phyloP scores from a whole-genome alignment of 2,888 invertebrate genomes.

The Dicyrtomina minuta region DNA sequence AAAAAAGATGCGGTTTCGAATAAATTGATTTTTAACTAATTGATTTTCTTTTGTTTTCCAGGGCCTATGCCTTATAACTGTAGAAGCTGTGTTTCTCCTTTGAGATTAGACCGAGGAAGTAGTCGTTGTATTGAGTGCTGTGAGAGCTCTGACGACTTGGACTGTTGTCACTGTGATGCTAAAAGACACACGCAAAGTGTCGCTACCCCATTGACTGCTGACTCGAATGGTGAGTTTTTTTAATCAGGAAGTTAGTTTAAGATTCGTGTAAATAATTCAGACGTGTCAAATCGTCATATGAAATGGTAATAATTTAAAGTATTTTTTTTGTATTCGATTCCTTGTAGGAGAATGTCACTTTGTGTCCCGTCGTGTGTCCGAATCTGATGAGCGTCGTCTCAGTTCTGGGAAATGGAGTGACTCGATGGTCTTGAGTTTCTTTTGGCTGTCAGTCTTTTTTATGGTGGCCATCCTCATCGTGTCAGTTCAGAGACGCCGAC shows the following conservation, averaged over 20 bases:
- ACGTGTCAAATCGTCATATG: neutral
- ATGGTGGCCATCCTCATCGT: constrained; percentile 42
- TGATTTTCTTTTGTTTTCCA: constrained; percentile 52
- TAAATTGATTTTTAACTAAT: neutral
- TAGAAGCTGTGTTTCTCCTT: constrained; percentile 66
- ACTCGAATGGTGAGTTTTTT: constrained; percentile 40
- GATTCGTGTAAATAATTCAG: too few relatives aligned
- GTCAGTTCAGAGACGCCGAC: constrained; percentile 32
- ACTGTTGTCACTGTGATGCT: constrained; percentile 69
- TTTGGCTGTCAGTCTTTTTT: constrained; percentile 48
- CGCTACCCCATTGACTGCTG: constrained; percentile 29
- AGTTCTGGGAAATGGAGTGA: constrained; percentile 41
- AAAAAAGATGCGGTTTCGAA: too few relatives aligned
- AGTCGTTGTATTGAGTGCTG: constrained; percentile 77
- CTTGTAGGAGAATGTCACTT: constrained; percentile 48
- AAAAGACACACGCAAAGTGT: constrained; percentile 42
- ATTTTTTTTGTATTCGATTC: too few relatives aligned
- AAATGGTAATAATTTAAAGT: neutral
- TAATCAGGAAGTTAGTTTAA: too few relatives aligned
- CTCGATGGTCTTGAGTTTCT: constrained; percentile 44
- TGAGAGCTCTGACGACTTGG: constrained; percentile 61
- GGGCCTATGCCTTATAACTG: constrained; percentile 65
- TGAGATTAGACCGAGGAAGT: constrained; percentile 69
- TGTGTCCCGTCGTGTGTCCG: constrained; percentile 49
- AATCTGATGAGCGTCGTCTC: constrained; percentile 44